Percentiles rank a stretch among this genome's conserved stretches.
These are phyloP conservation scores for Thunnus albacares DNA, from an alignment of 2,797 vertebrate species.

Conservation along the genomic window DNA sequence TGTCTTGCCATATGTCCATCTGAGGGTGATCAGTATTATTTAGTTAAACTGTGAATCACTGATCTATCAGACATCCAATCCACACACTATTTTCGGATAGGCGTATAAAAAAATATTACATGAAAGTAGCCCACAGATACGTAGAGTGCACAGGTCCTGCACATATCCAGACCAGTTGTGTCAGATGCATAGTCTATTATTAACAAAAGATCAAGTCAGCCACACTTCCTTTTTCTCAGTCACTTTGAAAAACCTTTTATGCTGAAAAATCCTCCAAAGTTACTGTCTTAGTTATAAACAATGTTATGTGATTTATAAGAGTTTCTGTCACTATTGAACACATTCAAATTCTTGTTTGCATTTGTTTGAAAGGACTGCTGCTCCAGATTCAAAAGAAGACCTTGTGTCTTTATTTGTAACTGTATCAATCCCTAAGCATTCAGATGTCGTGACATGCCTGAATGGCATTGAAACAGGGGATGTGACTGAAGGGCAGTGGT, in stretches of 20 bases:
- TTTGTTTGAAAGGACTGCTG: slow-evolving; percentile 16
- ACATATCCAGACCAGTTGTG: background rate
- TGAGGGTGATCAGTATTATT: no score
- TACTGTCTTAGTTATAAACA: no score
- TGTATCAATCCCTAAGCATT: background rate
- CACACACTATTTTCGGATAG: no score
- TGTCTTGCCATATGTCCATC: no score
- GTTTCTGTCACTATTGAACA: background rate
- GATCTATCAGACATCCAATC: no score
- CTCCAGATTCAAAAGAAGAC: slow-evolving; percentile 36
- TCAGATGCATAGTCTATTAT: no score
- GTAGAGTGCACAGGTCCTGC: no score
- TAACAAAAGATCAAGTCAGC: no score
- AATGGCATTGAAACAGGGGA: slow-evolving; percentile 17
- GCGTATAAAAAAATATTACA: no score
- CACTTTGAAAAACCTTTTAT: no score
- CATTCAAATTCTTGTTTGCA: background rate
- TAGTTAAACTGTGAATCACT: no score
- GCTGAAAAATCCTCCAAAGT: background rate
- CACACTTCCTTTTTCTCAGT: no score
- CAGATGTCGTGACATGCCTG: slow-evolving; percentile 28
- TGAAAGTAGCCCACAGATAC: background rate
- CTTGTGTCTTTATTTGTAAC: slow-evolving; percentile 38
- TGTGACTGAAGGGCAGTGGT: background rate
- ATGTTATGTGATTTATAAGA: background rate